Percentiles rank a stretch among this genome's conserved stretches.
These are phyloP conservation scores for Ptychadena robeensis DNA, from an alignment of 2,797 vertebrate species.

Conservation along the genomic window DNA sequence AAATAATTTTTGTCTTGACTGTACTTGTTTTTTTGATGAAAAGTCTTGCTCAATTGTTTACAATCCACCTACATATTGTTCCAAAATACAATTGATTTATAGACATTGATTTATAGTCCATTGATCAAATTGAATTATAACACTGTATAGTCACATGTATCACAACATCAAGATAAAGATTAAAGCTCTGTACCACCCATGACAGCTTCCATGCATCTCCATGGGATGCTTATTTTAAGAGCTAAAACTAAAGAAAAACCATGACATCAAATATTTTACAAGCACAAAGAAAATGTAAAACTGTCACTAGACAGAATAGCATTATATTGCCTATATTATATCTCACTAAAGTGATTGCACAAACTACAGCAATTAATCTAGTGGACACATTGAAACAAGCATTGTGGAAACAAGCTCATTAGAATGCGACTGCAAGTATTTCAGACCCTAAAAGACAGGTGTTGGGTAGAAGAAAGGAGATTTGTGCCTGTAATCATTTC, in stretches of 20 bases:
- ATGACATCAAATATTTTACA: neutral
- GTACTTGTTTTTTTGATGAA: too few relatives aligned
- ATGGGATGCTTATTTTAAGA: neutral
- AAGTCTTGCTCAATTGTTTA: too few relatives aligned
- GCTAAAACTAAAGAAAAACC: neutral
- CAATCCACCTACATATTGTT: too few relatives aligned
- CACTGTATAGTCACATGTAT: too few relatives aligned
- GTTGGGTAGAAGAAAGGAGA: slow-evolving; percentile 36
- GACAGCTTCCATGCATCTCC: too few relatives aligned
- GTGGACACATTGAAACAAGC: slow-evolving; percentile 8
- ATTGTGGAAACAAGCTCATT: slow-evolving; percentile 15
- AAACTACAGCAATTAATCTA: slow-evolving; percentile 28
- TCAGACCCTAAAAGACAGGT: slow-evolving; percentile 32
- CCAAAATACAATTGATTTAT: too few relatives aligned
- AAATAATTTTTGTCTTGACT: too few relatives aligned
- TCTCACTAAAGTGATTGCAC: neutral
- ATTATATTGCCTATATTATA: neutral
- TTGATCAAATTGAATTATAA: too few relatives aligned
- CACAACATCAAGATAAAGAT: too few relatives aligned
- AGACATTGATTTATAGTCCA: too few relatives aligned
- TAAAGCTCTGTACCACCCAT: too few relatives aligned
- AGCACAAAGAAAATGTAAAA: neutral
- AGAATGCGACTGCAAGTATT: slow-evolving; percentile 21
- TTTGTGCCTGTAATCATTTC: slow-evolving; percentile 30
- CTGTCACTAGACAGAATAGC: slow-evolving; percentile 9